Evolutionary conservation across 1,140 invertebrate species (phyloP).

Genomic region (Psix sp.): DNA sequence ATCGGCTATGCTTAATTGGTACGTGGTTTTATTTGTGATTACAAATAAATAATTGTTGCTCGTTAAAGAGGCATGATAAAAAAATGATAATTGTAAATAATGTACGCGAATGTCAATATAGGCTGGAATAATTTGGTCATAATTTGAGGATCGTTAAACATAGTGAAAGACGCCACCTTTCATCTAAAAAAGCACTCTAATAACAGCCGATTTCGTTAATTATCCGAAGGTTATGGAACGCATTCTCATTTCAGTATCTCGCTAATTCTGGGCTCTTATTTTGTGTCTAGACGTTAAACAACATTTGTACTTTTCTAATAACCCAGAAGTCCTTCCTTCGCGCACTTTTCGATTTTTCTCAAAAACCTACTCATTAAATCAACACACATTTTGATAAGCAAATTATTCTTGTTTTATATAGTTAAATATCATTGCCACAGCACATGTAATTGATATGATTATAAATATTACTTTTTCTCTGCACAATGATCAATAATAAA

Average conservation of each 20-base stretch:
- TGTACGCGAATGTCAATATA: too few relatives aligned
- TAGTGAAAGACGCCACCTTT: conserved; percentile 50
- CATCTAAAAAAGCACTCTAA: conserved; percentile 67
- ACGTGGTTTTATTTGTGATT: too few relatives aligned
- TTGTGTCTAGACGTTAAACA: conserved; percentile 76
- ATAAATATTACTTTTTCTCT: too few relatives aligned
- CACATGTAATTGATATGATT: too few relatives aligned
- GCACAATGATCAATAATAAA: too few relatives aligned
- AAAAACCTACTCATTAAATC: conserved; percentile 45
- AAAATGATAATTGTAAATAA: too few relatives aligned
- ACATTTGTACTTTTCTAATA: conserved; percentile 69
- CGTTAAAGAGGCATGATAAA: too few relatives aligned
- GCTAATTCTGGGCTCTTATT: conserved; percentile 74
- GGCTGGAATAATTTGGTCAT: conserved; percentile 20
- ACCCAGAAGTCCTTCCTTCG: conserved; percentile 56
- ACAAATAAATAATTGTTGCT: too few relatives aligned
- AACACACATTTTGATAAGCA: conserved; percentile 5
- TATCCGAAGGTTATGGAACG: conserved; percentile 64
- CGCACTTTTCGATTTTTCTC: conserved; percentile 46
- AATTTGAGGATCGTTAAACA: conserved; percentile 13
- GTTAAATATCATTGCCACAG: too few relatives aligned
- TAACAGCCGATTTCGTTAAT: conserved; percentile 76
- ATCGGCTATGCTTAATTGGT: too few relatives aligned
- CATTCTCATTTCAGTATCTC: conserved; percentile 61
- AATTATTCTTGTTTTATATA: too few relatives aligned